Percentiles rank a stretch among this genome's conserved stretches.
phyloP scores from a whole-genome alignment of 2,113 vertebrate species.

The Nesospiza acunhae region DNA sequence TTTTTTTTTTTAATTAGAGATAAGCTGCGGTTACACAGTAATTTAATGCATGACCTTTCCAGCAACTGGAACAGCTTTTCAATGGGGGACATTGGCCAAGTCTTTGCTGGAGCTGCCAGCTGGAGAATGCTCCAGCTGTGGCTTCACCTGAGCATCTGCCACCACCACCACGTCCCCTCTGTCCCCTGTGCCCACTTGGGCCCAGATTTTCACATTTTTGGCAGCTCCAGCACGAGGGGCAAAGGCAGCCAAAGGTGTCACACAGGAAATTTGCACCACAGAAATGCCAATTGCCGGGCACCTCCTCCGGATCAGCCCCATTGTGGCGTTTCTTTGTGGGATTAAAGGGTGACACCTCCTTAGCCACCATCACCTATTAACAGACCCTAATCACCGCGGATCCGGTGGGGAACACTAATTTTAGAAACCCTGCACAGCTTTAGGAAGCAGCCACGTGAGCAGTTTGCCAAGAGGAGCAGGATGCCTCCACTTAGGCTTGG shows the following conservation, averaged over 20 bases:
- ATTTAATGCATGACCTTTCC: conserved; percentile 48
- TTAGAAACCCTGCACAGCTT: conserved; percentile 47
- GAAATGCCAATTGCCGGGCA: background rate
- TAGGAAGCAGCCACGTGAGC: conserved; percentile 29
- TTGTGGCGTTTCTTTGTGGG: background rate
- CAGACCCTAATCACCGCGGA: background rate
- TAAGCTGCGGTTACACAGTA: conserved; percentile 1
- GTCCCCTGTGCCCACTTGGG: background rate
- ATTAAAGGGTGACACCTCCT: conserved; percentile 31
- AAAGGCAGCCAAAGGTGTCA: background rate
- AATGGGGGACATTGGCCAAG: background rate
- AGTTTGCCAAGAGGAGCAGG: conserved; percentile 22
- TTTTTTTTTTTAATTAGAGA: conserved; percentile 1
- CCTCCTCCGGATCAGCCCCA: background rate
- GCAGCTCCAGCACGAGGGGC: background rate
- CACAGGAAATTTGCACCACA: fast-evolving
- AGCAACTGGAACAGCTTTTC: background rate
- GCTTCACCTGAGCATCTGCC: background rate
- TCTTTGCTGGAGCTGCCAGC: conserved; percentile 27
- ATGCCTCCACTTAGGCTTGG: background rate
- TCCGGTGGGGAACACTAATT: conserved; percentile 46
- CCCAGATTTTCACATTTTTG: background rate
- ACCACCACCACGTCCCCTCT: background rate
- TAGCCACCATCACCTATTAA: conserved; percentile 37
- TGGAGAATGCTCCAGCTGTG: background rate